Evolutionary conservation across 2,888 invertebrate species (phyloP).

Genomic region (Pollenia griseotomentosa): DNA sequence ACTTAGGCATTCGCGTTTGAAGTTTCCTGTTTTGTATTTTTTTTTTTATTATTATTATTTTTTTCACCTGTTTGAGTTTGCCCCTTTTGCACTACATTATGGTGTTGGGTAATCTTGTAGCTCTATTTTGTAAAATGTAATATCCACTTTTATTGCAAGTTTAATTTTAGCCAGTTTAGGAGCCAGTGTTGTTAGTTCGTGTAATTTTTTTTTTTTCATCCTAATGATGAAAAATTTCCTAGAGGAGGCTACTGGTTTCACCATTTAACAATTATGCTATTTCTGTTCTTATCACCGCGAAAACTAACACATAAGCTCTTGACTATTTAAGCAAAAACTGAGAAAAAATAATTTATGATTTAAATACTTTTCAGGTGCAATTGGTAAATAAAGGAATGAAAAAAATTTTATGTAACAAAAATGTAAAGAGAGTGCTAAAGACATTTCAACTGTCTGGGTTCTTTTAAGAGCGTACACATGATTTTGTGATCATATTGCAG

Average conservation of each 20-base stretch:
- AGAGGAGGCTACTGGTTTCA: constrained; percentile 60
- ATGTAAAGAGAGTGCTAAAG: no score
- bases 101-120: constrained; percentile 53
- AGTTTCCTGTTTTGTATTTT: constrained; percentile 22
- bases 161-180: constrained; percentile 14
- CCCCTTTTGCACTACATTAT: constrained; percentile 19
- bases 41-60: neutral
- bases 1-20: neutral
- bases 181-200: neutral
- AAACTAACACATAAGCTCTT: constrained; percentile 1
- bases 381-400: no score
- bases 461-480: no score
- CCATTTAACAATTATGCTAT: constrained; percentile 56
- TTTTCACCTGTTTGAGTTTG: neutral
- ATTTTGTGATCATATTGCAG: no score
- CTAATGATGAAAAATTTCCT: constrained; percentile 61
- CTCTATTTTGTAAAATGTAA: constrained; percentile 29
- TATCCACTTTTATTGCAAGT: constrained; percentile 43
- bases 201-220: constrained; percentile 6
- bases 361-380: constrained; percentile 2
- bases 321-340: neutral
- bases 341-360: constrained; percentile 59
- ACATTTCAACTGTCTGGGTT: no score
- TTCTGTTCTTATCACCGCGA: constrained; percentile 11
- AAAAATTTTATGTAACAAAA: no score